Conservation (phyloP, 2,797 vertebrate species). For the Argya squamiceps region DNA sequence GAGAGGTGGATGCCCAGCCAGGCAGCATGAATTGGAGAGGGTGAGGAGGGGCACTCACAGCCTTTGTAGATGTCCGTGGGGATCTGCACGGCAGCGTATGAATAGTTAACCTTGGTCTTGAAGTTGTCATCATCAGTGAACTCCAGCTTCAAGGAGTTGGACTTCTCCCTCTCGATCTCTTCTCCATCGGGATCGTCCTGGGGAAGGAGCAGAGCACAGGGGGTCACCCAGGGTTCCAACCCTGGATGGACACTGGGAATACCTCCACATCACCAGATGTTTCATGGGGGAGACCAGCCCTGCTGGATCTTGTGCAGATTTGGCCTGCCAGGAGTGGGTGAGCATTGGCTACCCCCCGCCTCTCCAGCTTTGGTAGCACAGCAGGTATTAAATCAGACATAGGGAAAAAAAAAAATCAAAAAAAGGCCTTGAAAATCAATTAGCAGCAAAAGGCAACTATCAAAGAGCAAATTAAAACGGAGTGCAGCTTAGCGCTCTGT, state of each 20-base stretch:
- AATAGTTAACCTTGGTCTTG: conserved; percentile 98
- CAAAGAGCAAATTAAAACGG: conserved; percentile 73
- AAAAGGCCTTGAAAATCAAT: conserved; percentile 77
- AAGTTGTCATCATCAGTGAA: conserved; percentile 93
- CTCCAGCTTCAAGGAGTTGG: conserved; percentile 87
- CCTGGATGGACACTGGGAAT: fast-evolving
- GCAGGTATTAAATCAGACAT: conserved; percentile 74
- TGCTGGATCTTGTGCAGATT: fast-evolving
- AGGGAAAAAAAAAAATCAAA: neutral
- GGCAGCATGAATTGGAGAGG: fast-evolving
- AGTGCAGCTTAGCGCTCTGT: conserved; percentile 77
- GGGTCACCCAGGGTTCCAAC: neutral
- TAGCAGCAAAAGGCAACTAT: conserved; percentile 78
- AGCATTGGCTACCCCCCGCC: neutral
- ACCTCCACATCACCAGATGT: too few relatives aligned
- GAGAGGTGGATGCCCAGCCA: neutral
- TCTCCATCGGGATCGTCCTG: conserved; percentile 91
- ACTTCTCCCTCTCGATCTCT: conserved; percentile 83
- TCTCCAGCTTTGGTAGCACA: conserved; percentile 29
- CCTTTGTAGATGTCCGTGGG: conserved; percentile 99
- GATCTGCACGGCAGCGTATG: conserved; percentile 95
- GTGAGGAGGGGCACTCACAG: conserved; percentile 83
- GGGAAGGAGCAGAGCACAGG: neutral
- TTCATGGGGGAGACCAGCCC: neutral
- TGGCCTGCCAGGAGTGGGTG: fast-evolving